These are phyloP conservation scores for Sinotaia quadrata DNA, from an alignment of 2,888 invertebrate species.

Conservation along the genomic window DNA sequence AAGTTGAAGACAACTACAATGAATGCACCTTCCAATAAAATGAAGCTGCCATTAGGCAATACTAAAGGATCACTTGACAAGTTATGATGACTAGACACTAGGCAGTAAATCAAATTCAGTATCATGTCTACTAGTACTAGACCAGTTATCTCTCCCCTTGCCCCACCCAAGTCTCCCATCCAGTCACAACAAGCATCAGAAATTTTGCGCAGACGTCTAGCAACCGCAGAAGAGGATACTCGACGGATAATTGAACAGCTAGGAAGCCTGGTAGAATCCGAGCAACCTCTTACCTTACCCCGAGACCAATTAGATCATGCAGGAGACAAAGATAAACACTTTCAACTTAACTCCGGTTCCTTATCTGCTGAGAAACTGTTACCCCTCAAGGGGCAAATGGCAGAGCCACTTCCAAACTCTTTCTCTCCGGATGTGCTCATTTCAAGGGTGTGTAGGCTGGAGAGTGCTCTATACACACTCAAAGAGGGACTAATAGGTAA, in stretches of 20 bases:
- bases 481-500: slow-evolving; percentile 52
- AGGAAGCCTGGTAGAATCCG: slow-evolving; percentile 46
- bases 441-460: slow-evolving; percentile 59
- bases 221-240: slow-evolving; percentile 57
- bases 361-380: too few species aligned
- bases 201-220: slow-evolving; percentile 51
- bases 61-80: too few species aligned
- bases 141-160: slow-evolving; percentile 53
- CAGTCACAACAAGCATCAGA: slow-evolving; percentile 49
- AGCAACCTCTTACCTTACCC: slow-evolving; percentile 5
- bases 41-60: too few species aligned
- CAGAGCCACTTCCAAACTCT: slow-evolving; percentile 16
- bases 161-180: slow-evolving; percentile 12
- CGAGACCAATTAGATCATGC: background rate
- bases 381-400: background rate
- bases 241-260: slow-evolving; percentile 54
- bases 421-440: slow-evolving; percentile 19
- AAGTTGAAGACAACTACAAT: too few species aligned
- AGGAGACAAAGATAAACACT: background rate
- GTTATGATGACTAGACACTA: too few species aligned
- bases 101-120: too few species aligned
- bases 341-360: background rate
- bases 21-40: too few species aligned
- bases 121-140: slow-evolving; percentile 45
- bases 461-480: slow-evolving; percentile 63